These are phyloP conservation scores for Dinoponera quadriceps DNA, from an alignment of 1,140 invertebrate genomes.

Conservation along the genomic window DNA sequence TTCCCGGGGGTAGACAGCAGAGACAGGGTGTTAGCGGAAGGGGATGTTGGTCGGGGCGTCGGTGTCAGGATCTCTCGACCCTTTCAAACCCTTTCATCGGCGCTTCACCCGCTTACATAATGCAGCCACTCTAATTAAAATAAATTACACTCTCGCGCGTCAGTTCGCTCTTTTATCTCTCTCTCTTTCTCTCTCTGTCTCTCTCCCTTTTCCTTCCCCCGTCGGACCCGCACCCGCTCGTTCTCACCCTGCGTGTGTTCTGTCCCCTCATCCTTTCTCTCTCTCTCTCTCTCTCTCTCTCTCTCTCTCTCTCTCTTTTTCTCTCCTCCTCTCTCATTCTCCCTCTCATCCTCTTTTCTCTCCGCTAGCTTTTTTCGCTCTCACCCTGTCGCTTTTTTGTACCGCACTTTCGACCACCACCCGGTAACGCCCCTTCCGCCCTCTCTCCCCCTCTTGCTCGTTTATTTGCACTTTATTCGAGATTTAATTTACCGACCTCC, in stretches of 20 bases:
- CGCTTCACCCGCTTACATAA: conserved; percentile 83
- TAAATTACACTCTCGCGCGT: conserved; percentile 82
- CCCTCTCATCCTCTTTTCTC: conserved; percentile 47
- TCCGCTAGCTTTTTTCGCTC: conserved; percentile 51
- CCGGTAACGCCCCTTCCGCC: conserved; percentile 61
- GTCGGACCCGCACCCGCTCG: neutral
- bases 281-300: conserved; percentile 57
- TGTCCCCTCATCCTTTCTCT: conserved; percentile 29
- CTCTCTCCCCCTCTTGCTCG: conserved; percentile 58
- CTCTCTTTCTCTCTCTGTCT: conserved; percentile 52
- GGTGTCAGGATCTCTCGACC: conserved; percentile 77
- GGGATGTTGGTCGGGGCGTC: conserved; percentile 61
- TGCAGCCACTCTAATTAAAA: conserved; percentile 86
- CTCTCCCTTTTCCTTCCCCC: conserved; percentile 28
- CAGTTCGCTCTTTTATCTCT: conserved; percentile 76
- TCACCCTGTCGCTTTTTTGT: conserved; percentile 67
- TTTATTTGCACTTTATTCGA: conserved; percentile 83
- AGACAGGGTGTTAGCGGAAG: conserved; percentile 68
- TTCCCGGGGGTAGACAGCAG: conserved; percentile 68
- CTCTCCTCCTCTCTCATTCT: conserved; percentile 52
- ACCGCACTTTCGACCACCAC: conserved; percentile 79
- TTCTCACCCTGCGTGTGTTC: no score
- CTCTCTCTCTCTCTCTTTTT: conserved; percentile 45
- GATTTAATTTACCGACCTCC: conserved; percentile 85
- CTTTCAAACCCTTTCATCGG: conserved; percentile 83